Conservation (phyloP, 2,113 vertebrate genomes). For the Notarius lentiginosus region DNA sequence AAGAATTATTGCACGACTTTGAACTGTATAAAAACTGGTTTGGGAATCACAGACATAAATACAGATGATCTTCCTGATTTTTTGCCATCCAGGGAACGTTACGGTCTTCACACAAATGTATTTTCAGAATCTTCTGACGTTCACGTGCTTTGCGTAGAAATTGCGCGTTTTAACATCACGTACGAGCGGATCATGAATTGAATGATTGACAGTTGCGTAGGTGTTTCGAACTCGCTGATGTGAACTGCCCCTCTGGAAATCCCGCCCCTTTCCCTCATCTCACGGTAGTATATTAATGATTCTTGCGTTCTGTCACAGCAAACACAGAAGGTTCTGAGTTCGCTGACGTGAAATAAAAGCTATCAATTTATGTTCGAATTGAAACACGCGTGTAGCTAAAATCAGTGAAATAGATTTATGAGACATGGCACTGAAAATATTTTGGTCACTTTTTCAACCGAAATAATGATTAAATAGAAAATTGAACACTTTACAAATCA, state of each 20-base stretch:
- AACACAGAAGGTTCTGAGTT: not conserved
- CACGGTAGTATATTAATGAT: not conserved
- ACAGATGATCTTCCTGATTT: not conserved
- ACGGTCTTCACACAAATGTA: too few species aligned
- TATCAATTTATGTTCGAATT: not conserved
- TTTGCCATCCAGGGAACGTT: too few species aligned
- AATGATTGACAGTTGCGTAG: not conserved
- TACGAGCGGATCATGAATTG: not conserved
- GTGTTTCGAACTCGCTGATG: not conserved
- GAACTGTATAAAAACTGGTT: too few species aligned
- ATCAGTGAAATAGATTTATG: not conserved
- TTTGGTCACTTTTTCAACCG: not conserved
- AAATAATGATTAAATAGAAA: not conserved
- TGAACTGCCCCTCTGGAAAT: not conserved
- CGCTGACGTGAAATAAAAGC: not conserved
- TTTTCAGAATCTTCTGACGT: too few species aligned
- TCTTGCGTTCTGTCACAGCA: not conserved
- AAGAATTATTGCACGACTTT: too few species aligned
- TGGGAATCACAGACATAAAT: not conserved
- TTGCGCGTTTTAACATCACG: too few species aligned
- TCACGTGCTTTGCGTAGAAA: too few species aligned
- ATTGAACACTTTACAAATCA: not conserved
- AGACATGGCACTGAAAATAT: not conserved
- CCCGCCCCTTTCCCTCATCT: not conserved
- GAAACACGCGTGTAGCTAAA: not conserved